A percentile compares a stretch with the other conserved stretches of the same genome.
These are phyloP conservation scores for Cabera pusaria DNA, from an alignment of 2,888 invertebrate genomes.

Conservation along the genomic window DNA sequence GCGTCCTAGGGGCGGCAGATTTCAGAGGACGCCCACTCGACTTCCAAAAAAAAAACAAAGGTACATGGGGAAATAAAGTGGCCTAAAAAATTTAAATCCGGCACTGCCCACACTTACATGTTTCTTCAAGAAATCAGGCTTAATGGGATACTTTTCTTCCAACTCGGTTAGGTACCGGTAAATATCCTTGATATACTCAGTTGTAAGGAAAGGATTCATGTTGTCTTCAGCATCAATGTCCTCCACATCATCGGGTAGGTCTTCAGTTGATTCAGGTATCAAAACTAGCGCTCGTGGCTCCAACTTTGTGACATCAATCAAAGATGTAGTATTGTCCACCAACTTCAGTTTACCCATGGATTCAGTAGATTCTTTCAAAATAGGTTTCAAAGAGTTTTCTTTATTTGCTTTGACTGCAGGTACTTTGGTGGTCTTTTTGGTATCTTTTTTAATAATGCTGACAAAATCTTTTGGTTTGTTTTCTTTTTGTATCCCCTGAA, in stretches of 20 bases:
- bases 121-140: slow-evolving; percentile 85
- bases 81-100: no score
- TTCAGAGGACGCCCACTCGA: no score
- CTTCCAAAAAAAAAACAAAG: no score
- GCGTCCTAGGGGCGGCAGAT: no score
- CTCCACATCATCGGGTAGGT: slow-evolving; percentile 76
- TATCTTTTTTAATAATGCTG: slow-evolving; percentile 42
- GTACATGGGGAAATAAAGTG: no score
- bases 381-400: slow-evolving; percentile 46
- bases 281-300: slow-evolving; percentile 5
- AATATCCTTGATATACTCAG: slow-evolving; percentile 95
- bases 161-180: slow-evolving; percentile 90
- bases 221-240: slow-evolving; percentile 90
- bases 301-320: slow-evolving; percentile 20
- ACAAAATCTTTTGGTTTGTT: slow-evolving; percentile 50
- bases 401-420: slow-evolving; percentile 53
- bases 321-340: slow-evolving; percentile 13
- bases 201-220: slow-evolving; percentile 90
- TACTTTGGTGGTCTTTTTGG: slow-evolving; percentile 54
- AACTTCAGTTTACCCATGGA: slow-evolving; percentile 64
- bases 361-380: slow-evolving; percentile 60
- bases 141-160: slow-evolving; percentile 87
- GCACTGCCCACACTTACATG: no score
- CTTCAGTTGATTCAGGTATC: slow-evolving; percentile 31
- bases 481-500: slow-evolving; percentile 54